These are phyloP conservation scores for Corbicula japonica DNA, from an alignment of 2,888 invertebrate species.

Conservation along the genomic window DNA sequence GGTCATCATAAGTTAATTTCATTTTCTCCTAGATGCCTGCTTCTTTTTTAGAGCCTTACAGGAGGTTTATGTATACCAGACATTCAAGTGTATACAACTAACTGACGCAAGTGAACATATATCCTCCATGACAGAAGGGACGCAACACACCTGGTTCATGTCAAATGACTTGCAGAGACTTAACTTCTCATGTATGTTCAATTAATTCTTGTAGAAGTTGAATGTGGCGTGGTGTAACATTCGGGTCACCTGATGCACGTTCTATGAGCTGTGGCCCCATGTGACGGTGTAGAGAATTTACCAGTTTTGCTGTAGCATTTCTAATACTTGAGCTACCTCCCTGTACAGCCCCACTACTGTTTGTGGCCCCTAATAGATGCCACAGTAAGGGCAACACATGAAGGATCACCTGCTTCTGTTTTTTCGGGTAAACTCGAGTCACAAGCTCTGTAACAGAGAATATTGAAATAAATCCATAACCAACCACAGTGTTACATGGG, in stretches of 20 bases:
- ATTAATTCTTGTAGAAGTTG: constrained; percentile 78
- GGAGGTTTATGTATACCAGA: no score
- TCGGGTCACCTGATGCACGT: constrained; percentile 76
- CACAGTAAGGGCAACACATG: constrained; percentile 85
- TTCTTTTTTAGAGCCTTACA: no score
- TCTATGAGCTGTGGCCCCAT: constrained; percentile 81
- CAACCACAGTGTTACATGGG: neutral
- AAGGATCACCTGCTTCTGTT: constrained; percentile 84
- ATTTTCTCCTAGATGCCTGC: no score
- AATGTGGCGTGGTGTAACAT: constrained; percentile 78
- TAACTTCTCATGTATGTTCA: constrained; percentile 48
- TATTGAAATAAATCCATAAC: neutral
- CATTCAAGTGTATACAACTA: no score
- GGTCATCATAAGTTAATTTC: no score
- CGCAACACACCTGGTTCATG: no score
- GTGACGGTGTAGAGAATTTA: constrained; percentile 74
- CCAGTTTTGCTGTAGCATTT: constrained; percentile 76
- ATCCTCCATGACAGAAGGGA: no score
- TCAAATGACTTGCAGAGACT: no score
- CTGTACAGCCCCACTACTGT: constrained; percentile 79
- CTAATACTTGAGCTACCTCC: constrained; percentile 79
- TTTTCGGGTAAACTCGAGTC: constrained; percentile 80
- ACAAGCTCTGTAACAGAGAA: constrained; percentile 79
- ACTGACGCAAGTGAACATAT: no score
- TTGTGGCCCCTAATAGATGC: constrained; percentile 82